Conservation (phyloP, 2,113 vertebrate genomes). For the Antennarius striatus region DNA sequence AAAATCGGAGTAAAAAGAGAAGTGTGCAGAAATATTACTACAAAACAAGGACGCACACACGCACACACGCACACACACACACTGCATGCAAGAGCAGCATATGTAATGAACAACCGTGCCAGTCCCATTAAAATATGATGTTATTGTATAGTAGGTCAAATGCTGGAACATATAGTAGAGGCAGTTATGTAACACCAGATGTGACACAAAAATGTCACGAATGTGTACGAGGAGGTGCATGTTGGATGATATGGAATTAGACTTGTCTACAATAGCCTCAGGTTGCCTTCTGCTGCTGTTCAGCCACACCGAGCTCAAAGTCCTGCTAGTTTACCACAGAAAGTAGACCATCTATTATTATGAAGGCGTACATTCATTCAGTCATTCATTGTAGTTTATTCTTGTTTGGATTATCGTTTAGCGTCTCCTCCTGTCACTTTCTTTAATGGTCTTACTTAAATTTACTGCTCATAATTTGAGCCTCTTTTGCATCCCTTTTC, state of each 20-base stretch:
- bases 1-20: too few species aligned
- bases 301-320: background rate
- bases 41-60: too few species aligned
- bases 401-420: conserved; percentile 19
- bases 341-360: conserved; percentile 1
- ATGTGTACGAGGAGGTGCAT: background rate
- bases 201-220: conserved; percentile 21
- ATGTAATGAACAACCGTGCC: too few species aligned
- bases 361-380: background rate
- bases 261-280: conserved; percentile 1
- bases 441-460: conserved; percentile 38
- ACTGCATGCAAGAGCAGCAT: too few species aligned
- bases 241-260: background rate
- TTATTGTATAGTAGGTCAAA: background rate
- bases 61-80: too few species aligned
- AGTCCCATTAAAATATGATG: too few species aligned
- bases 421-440: conserved; percentile 36
- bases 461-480: conserved; percentile 61
- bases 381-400: too few species aligned
- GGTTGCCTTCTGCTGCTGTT: conserved; percentile 16
- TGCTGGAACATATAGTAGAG: background rate
- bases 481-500: conserved; percentile 52
- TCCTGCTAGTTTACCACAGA: background rate
- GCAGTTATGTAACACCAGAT: conserved; percentile 22
- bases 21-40: too few species aligned